Percentiles rank a stretch among this genome's conserved stretches.
These are phyloP conservation scores for Scatophagus argus DNA, from an alignment of 2,113 vertebrate species.

Conservation along the genomic window DNA sequence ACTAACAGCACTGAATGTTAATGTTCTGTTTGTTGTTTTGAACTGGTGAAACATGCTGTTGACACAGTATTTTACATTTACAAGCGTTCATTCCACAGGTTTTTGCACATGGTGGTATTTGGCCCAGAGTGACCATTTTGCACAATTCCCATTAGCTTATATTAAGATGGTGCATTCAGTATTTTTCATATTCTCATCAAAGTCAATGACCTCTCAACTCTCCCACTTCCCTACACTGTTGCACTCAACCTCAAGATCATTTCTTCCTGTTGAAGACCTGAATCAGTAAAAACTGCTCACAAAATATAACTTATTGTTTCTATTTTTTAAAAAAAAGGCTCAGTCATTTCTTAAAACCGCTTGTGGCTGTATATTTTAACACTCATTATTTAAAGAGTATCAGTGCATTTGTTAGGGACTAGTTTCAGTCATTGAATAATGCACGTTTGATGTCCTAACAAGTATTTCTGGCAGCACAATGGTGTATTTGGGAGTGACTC, in stretches of 20 bases:
- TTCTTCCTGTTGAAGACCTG: background rate
- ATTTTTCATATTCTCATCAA: background rate
- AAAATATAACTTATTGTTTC: background rate
- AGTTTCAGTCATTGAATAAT: background rate
- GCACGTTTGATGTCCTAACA: background rate
- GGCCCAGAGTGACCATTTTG: background rate
- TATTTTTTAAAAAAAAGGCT: background rate
- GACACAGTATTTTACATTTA: slow-evolving; percentile 6
- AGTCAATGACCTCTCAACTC: background rate
- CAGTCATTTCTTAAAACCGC: background rate
- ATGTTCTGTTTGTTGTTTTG: background rate
- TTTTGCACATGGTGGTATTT: background rate
- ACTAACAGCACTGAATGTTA: slow-evolving; percentile 53
- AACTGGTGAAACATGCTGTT: background rate
- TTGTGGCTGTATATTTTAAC: background rate
- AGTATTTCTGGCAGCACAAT: background rate
- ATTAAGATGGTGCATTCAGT: background rate
- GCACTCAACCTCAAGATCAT: background rate
- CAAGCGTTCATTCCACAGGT: background rate
- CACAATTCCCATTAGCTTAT: background rate
- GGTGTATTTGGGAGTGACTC: too few relatives aligned
- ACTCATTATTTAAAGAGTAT: too few relatives aligned
- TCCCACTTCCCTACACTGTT: background rate
- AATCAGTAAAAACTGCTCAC: background rate
- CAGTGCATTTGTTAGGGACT: background rate